Conservation (phyloP, 2,113 vertebrate species). For the Calonectris borealis region DNA sequence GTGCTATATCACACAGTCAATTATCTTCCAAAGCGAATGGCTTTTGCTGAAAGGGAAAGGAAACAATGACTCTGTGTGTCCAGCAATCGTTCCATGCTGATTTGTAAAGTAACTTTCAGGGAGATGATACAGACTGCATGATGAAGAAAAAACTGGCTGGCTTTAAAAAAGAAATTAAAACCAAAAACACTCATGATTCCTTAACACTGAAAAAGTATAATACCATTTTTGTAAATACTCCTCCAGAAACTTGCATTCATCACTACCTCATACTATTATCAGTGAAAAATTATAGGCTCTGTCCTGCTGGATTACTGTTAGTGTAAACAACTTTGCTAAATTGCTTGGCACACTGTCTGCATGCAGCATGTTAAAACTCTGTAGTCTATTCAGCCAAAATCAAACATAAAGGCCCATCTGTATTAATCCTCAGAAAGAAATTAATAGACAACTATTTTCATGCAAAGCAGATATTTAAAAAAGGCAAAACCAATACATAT, state of each 20-base stretch:
- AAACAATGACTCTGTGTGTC: constrained; percentile 24
- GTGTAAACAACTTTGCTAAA: constrained; percentile 65
- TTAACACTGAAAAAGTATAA: background rate
- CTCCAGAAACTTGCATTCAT: constrained; percentile 46
- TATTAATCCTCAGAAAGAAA: constrained; percentile 64
- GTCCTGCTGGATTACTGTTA: constrained; percentile 54
- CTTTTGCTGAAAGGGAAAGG: background rate
- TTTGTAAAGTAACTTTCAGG: background rate
- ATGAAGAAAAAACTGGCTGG: background rate
- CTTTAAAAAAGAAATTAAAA: background rate
- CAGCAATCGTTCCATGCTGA: background rate
- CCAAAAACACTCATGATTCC: background rate
- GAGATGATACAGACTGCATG: background rate
- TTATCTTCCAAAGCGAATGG: background rate
- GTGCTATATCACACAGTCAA: background rate
- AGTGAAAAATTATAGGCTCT: constrained; percentile 33
- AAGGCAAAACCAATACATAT: constrained; percentile 50
- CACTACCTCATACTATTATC: constrained; percentile 39
- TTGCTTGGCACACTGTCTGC: constrained; percentile 49
- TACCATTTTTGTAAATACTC: constrained; percentile 1
- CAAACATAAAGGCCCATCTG: constrained; percentile 52
- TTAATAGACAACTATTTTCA: constrained; percentile 66
- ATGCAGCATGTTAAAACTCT: constrained; percentile 37
- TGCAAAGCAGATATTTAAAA: constrained; percentile 65
- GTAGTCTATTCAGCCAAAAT: constrained; percentile 45